Percentiles rank a stretch among this genome's conserved stretches.
Conservation (phyloP, 2,888 invertebrate genomes). For the Bimastos eiseni region DNA sequence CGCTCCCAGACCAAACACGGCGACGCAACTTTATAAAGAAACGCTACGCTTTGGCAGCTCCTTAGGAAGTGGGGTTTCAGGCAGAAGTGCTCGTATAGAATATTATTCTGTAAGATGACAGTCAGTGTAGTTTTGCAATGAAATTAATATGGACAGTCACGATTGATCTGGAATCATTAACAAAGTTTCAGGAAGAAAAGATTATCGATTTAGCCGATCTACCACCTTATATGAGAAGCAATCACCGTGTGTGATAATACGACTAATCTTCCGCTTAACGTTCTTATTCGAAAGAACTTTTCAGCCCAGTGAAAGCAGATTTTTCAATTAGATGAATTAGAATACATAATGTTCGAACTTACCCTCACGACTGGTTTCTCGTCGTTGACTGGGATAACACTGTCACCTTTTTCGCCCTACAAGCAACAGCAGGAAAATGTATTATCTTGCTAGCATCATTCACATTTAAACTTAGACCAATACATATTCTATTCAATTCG, state of each 20-base stretch:
- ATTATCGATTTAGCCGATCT: background rate
- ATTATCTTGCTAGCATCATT: background rate
- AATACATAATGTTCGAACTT: background rate
- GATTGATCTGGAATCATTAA: background rate
- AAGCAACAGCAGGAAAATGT: background rate
- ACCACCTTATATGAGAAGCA: background rate
- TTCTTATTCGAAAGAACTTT: too few relatives aligned
- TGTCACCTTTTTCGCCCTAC: constrained; percentile 19
- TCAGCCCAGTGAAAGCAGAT: too few relatives aligned
- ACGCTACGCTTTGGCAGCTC: too few relatives aligned
- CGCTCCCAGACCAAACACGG: too few relatives aligned
- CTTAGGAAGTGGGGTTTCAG: too few relatives aligned
- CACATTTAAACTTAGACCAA: background rate
- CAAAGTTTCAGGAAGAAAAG: background rate
- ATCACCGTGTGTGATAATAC: too few relatives aligned
- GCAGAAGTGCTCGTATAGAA: too few relatives aligned
- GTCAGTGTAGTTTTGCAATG: background rate
- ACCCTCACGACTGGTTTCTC: constrained; percentile 15
- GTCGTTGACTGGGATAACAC: background rate
- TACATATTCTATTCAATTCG: background rate
- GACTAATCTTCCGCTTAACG: too few relatives aligned
- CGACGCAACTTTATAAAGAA: too few relatives aligned
- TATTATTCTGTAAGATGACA: too few relatives aligned
- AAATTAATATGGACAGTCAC: background rate
- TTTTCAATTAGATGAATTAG: background rate